Percentiles rank a stretch among this genome's conserved stretches.
Conservation (phyloP, 92 coral and sea anemone genomes). For the Porites rus region DNA sequence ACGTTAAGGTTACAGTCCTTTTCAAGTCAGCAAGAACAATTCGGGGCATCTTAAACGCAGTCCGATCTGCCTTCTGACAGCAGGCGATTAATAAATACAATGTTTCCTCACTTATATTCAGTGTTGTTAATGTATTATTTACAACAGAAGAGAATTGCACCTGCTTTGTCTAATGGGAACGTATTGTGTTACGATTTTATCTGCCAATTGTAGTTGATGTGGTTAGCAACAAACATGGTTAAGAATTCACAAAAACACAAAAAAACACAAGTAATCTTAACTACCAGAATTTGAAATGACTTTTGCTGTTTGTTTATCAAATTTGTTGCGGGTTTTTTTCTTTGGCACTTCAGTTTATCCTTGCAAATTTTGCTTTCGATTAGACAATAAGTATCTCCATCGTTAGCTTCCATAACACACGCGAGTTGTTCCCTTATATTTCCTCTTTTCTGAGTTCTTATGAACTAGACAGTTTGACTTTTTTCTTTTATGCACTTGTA, state of each 20-base stretch:
- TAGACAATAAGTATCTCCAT: not conserved
- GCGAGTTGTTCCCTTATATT: not conserved
- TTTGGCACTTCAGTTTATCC: not conserved
- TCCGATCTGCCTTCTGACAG: not conserved
- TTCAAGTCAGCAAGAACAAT: no score
- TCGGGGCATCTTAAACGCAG: not conserved
- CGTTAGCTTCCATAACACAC: not conserved
- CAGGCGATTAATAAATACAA: not conserved
- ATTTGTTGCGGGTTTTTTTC: not conserved
- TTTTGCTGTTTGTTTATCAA: conserved; percentile 7
- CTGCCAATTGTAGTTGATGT: conserved; percentile 28
- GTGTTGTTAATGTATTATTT: conserved; percentile 13
- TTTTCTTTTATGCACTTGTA: not conserved
- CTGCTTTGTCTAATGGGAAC: not conserved
- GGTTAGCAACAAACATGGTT: not conserved
- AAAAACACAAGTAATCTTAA: not conserved
- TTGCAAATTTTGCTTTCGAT: not conserved
- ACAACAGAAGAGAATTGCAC: conserved; percentile 12
- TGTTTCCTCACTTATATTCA: not conserved
- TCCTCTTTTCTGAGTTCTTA: not conserved
- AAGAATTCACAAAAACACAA: conserved; percentile 7
- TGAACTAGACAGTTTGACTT: not conserved
- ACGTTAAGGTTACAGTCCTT: no score
- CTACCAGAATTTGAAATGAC: conserved; percentile 47
- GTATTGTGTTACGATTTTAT: conserved; percentile 11